Percentiles rank a stretch among this genome's conserved stretches.
phyloP scores from a whole-genome alignment of 2,888 invertebrate genomes.

The Frankliniella intonsa region DNA sequence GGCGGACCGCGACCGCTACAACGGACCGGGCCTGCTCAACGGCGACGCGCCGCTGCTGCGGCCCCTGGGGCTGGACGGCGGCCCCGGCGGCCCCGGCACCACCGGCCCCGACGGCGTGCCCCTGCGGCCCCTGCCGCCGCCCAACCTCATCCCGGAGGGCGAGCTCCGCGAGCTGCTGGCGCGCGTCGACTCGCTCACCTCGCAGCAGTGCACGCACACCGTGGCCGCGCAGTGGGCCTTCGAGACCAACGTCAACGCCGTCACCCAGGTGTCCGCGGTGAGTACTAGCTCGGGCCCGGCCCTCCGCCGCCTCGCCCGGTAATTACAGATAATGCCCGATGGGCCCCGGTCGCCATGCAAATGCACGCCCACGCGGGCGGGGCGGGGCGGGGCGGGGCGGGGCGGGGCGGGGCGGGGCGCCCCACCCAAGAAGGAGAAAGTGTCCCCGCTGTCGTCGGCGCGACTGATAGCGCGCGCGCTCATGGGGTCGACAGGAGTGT shows the following conservation, averaged over 20 bases:
- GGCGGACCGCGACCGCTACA: slow-evolving; percentile 8
- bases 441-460: not conserved
- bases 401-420: no score
- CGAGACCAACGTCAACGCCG: slow-evolving; percentile 80
- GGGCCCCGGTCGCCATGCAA: not conserved
- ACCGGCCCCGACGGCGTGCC: not conserved
- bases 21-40: slow-evolving; percentile 10
- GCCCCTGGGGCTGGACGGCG: not conserved
- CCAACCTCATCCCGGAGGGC: slow-evolving; percentile 39
- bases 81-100: not conserved
- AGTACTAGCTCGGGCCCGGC: slow-evolving; percentile 47
- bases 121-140: not conserved
- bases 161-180: slow-evolving; percentile 58
- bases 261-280: slow-evolving; percentile 76
- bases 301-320: not conserved
- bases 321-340: slow-evolving; percentile 12
- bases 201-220: slow-evolving; percentile 76
- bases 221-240: slow-evolving; percentile 88
- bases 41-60: slow-evolving; percentile 4
- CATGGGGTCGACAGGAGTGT: no score
- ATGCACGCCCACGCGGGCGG: not conserved
- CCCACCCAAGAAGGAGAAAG: slow-evolving; percentile 11
- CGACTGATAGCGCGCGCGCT: not conserved
- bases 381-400: no score
- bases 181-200: slow-evolving; percentile 68